Evolutionary conservation across 2,888 invertebrate genomes (phyloP), one percentile per base, ranked within the genome.

Genomic region (Vesta saturnalis): DNA sequence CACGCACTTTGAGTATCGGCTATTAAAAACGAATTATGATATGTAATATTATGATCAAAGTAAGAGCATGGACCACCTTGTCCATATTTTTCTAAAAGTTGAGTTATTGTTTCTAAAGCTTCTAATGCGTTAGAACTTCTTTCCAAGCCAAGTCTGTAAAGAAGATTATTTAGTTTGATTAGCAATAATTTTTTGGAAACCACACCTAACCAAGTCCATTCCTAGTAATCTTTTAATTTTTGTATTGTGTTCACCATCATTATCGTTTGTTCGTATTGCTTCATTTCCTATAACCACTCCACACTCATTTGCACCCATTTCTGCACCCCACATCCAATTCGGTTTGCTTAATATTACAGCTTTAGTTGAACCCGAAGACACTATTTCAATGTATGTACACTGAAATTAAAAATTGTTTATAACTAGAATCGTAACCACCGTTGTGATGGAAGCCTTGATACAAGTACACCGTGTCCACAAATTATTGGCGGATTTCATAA

Each of bases 251-350:
- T 88, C 88, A 0, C 86, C 86, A 23, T 87, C 86, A 76, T 87
- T 87, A 73, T 90, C 84, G 70, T 87, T 89, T 0, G 91, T 91
- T 88, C 88, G 91, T 1, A 92, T 88, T 3, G 92, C 91, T 78
- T 91, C 91, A 79, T 91, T 91, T 10, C 93, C 93, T 67, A 94
- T 90, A 18, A 87, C 91, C 30, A 94, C 91, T 57, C 91, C 91
- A 75, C 89, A 88, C 73, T 93, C 91, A 82, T 94, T 94, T n/a
- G 93, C 90, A 5, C 94, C 94, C 90, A 93, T 94, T 83, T 94
- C 94, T 0, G 93, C 94, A 1, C 94, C 94, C 94, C 94, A 94
- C 88, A 92, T 90, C 89, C 92, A 92, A 4, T 90, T 87, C 1
- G 94, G 92, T 80, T 93, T 94, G 81, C 92, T 94, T 73, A 94